phyloP scores from a whole-genome alignment of 2,888 invertebrate species.

The Patella pellucida region DNA sequence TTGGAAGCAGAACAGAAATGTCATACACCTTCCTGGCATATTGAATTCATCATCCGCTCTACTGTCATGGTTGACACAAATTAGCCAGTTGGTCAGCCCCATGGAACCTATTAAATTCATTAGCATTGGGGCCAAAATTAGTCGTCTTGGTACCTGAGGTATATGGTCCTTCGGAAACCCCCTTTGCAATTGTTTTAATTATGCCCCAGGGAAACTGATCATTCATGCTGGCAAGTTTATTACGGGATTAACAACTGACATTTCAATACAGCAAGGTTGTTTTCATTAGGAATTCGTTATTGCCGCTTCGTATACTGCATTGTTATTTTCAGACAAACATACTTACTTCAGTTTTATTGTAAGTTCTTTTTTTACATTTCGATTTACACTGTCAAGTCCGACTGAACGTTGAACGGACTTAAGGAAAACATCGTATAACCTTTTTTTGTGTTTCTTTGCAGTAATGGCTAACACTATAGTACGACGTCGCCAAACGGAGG shows the following conservation, averaged over 20 bases:
- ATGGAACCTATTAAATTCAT: constrained; percentile 6
- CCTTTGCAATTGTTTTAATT: neutral
- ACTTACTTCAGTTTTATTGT: too few relatives aligned
- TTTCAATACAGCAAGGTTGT: too few relatives aligned
- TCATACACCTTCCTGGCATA: constrained; percentile 3
- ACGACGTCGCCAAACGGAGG: constrained; percentile 52
- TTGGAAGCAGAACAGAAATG: neutral
- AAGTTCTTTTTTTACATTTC: neutral
- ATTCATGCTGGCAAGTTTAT: neutral
- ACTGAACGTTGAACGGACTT: too few relatives aligned
- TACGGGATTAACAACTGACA: neutral
- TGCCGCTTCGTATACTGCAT: neutral
- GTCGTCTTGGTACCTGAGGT: neutral
- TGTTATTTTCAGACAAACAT: neutral
- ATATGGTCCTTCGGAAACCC: neutral
- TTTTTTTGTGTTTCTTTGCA: constrained; percentile 33
- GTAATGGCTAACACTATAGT: constrained; percentile 51
- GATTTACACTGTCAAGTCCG: too few relatives aligned
- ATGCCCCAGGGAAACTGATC: neutral
- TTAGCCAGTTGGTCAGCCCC: constrained; percentile 11
- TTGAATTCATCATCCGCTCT: constrained; percentile 2
- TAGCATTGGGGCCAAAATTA: neutral
- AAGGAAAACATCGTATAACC: neutral
- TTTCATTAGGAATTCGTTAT: neutral
- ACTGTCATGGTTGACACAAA: constrained; percentile 1